Conservation (phyloP, 2,888 invertebrate species). For the Pammene aurita region DNA sequence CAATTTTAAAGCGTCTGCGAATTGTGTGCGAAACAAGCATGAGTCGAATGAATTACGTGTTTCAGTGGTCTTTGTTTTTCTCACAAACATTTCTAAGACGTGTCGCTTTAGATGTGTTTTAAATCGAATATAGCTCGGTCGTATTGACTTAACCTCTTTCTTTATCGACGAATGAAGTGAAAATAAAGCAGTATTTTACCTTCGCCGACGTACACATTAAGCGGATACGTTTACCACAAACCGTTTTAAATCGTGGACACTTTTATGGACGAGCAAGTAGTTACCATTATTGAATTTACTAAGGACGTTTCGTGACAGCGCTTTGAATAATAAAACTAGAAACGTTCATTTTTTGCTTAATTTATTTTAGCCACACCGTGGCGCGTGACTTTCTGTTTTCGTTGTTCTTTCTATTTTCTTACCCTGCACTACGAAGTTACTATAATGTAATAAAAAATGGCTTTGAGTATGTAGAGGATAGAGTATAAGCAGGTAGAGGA, state of each 20-base stretch:
- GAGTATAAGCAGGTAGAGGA: not conserved
- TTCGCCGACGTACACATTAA: conserved; percentile 23
- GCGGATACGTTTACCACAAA: conserved; percentile 13
- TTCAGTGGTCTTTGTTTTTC: not conserved
- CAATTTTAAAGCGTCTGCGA: not conserved
- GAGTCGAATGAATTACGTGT: not conserved
- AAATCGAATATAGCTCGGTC: conserved; percentile 13
- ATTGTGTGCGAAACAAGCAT: not conserved
- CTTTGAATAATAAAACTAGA: conserved; percentile 13
- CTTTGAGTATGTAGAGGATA: conserved; percentile 6
- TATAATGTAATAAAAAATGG: not conserved
- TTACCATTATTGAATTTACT: conserved; percentile 6
- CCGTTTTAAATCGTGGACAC: conserved; percentile 19
- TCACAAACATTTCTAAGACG: conserved; percentile 1
- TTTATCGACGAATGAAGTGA: conserved; percentile 26
- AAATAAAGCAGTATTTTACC: conserved; percentile 17
- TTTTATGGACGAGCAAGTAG: conserved; percentile 16
- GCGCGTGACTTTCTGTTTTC: conserved; percentile 25
- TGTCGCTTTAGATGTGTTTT: conserved; percentile 12
- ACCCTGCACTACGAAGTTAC: conserved; percentile 16
- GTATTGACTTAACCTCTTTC: conserved; percentile 33
- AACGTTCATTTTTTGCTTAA: not conserved
- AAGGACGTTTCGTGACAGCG: conserved; percentile 1
- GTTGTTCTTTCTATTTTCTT: conserved; percentile 19
- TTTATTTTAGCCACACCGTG: not conserved